Evolutionary conservation across 2,113 vertebrate species (phyloP).

Genomic region (Saccopteryx bilineata): DNA sequence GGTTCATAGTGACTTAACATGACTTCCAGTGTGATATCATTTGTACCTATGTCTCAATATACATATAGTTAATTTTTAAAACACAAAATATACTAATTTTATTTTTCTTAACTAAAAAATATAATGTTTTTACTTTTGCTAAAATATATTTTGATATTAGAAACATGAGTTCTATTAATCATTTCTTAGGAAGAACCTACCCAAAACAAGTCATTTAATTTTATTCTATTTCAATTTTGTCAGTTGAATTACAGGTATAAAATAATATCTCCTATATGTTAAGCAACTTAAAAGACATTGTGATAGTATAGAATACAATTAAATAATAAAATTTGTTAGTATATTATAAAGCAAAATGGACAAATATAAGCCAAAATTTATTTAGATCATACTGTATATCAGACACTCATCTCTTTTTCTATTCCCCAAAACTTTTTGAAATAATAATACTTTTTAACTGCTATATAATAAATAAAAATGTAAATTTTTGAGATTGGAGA

Average conservation of each 20-base stretch:
- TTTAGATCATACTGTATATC: neutral
- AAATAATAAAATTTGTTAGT: neutral
- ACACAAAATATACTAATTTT: conserved; percentile 9
- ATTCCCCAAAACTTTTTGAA: neutral
- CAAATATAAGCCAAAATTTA: neutral
- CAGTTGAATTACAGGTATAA: neutral
- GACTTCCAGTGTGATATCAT: neutral
- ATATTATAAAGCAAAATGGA: neutral
- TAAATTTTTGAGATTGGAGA: neutral
- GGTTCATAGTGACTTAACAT: neutral
- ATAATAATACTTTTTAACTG: neutral
- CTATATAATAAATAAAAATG: neutral
- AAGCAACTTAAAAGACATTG: neutral
- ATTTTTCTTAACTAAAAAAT: neutral
- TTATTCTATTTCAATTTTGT: neutral
- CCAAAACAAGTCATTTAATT: neutral
- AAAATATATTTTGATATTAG: neutral
- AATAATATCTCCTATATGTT: neutral
- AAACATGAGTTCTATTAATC: neutral
- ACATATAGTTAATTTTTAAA: neutral
- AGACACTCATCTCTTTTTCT: neutral
- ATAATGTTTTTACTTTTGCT: neutral
- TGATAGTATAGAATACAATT: neutral
- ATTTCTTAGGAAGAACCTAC: neutral
- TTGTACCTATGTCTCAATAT: neutral